Evolutionary conservation across 2,888 invertebrate species (phyloP).

Genomic region (Sinopyrophorus schimmeli): DNA sequence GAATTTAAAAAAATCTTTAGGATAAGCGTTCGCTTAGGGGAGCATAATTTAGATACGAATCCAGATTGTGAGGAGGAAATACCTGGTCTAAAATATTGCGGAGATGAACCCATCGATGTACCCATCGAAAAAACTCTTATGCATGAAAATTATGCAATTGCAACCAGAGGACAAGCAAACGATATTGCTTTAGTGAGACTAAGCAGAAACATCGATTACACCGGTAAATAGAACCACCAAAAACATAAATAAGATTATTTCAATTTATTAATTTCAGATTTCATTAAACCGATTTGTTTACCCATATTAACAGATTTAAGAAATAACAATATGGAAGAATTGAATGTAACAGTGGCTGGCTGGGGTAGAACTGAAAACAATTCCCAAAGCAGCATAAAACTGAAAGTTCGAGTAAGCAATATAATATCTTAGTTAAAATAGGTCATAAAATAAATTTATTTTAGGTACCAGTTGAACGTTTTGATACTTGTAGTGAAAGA

Average conservation of each 20-base stretch:
- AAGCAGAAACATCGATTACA: conserved; percentile 57
- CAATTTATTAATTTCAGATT: conserved; percentile 52
- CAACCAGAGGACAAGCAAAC: conserved; percentile 62
- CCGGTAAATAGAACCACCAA: conserved; percentile 51
- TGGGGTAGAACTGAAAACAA: conserved; percentile 66
- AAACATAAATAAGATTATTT: background rate
- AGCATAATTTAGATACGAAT: conserved; percentile 61
- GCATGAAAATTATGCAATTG: conserved; percentile 66
- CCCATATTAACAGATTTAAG: conserved; percentile 38
- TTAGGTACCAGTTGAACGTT: no score
- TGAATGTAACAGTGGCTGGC: conserved; percentile 61
- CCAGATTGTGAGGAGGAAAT: conserved; percentile 64
- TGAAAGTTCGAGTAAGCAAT: conserved; percentile 56
- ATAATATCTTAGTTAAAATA: no score
- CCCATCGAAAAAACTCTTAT: conserved; percentile 65
- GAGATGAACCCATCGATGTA: conserved; percentile 63
- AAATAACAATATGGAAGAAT: conserved; percentile 20
- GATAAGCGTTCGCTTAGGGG: conserved; percentile 66
- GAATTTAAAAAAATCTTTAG: conserved; percentile 45
- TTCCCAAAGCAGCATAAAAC: conserved; percentile 56
- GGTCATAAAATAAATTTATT: no score
- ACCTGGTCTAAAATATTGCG: conserved; percentile 53
- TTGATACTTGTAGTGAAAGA: no score
- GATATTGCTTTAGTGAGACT: conserved; percentile 76
- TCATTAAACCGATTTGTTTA: conserved; percentile 64